Conservation (phyloP, 2,113 vertebrate genomes). For the Myiozetetes cayanensis region DNA sequence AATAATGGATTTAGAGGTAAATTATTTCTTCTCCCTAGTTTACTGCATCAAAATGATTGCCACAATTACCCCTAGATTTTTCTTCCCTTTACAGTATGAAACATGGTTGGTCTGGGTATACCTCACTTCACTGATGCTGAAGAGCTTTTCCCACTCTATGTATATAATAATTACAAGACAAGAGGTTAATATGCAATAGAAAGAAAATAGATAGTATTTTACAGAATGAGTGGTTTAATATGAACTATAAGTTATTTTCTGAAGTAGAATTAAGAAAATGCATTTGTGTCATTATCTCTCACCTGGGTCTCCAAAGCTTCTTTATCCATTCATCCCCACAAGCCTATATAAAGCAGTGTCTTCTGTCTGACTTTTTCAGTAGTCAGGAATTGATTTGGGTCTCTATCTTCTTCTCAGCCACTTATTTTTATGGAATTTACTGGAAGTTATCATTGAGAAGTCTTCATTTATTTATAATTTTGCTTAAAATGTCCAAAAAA, state of each 20-base stretch:
- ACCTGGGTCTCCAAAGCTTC: background rate
- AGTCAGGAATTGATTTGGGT: background rate
- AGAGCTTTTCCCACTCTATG: background rate
- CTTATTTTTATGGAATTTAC: background rate
- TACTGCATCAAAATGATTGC: background rate
- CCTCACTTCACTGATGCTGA: background rate
- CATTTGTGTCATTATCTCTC: rapidly evolving
- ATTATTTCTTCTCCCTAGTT: background rate
- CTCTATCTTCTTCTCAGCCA: background rate
- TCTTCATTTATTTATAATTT: background rate
- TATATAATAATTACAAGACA: too few species aligned
- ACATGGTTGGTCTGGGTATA: background rate
- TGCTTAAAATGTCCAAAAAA: background rate
- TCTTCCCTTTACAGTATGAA: background rate
- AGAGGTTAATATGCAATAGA: background rate
- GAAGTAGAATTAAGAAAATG: background rate
- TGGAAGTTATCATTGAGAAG: background rate
- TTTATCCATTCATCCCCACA: background rate
- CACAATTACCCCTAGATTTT: background rate
- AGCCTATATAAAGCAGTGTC: background rate
- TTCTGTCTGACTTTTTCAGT: background rate
- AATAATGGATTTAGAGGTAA: background rate
- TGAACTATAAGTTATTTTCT: background rate
- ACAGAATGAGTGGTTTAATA: background rate
- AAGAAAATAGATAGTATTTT: background rate